Base-by-base conservation (phyloP, 2,797 vertebrate species). In the Gadopsis bispinosus region DNA sequence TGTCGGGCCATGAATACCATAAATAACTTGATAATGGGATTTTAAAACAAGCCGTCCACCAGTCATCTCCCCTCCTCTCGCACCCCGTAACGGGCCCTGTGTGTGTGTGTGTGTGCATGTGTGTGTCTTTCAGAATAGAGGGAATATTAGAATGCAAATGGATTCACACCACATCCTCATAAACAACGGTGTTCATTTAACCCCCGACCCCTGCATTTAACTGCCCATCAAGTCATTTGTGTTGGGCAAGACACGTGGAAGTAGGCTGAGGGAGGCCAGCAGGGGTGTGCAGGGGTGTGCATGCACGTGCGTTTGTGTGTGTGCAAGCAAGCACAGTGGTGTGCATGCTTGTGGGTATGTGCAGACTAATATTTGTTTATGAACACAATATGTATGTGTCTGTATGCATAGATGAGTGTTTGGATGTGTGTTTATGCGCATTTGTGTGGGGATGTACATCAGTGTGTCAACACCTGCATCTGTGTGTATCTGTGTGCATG, bases 11-110 rank as follows among this genome's bases (percentile, higher is more conserved):
- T 93, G 96, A 97, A 98, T 97, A 97, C 97, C 97, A 98, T 98
- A 98, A 99, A 99, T 99, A 98, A 98, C 96, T 97, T 94, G 96
- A 97, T 98, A 99, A 99, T 99, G 97, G 98, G 97, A 98, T 98
- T 98, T 98, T 97, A 97, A 98, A 99, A 97, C 96, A 98, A 98
- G 96, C 97, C 96, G 95, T 97, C 96, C 96, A 95, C 95, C 95
- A 96, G 91, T 92, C 89, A 89, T 83, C 88, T 91, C 90, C 87
- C 83, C 88, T 81, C 88, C 80, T 68, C 80, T 86, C 61, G 50
- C 82, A 75, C 85, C 82, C 82, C 39, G 41, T 81, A 85, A 85
- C 83, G 26, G 83, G 81, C 77, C 80, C 45, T 93, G 91, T 95
- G 94, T 93, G 76, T 76, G 69, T 54, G 75, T 77, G 90, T 94